A percentile compares a stretch with the other conserved stretches of the same genome.
phyloP scores from a whole-genome alignment of 1,140 invertebrate genomes.

The Nymphalis io region DNA sequence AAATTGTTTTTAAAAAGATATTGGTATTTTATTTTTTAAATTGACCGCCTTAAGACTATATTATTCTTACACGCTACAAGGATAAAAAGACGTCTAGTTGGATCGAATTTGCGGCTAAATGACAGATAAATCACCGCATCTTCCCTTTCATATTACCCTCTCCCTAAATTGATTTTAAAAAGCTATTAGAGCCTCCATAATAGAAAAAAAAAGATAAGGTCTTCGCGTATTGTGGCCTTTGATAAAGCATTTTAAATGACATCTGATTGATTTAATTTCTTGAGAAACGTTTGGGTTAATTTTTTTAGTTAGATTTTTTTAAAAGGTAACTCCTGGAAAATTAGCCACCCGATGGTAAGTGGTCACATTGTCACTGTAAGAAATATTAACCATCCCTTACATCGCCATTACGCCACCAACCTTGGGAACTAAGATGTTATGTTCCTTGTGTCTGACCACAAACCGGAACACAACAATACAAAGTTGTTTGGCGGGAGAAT shows the following conservation, averaged over 20 bases:
- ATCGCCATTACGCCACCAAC: too few species aligned
- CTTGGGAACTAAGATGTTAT: too few species aligned
- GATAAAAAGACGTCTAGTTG: conserved; percentile 19
- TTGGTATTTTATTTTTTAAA: too few species aligned
- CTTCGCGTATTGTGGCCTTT: not conserved
- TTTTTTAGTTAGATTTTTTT: not conserved
- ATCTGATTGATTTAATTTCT: not conserved
- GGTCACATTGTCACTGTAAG: too few species aligned
- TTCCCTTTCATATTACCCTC: not conserved
- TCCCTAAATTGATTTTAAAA: conserved; percentile 6
- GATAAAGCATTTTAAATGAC: not conserved
- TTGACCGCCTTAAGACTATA: not conserved
- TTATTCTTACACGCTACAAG: not conserved
- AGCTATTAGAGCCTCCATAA: not conserved
- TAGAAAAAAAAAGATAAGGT: not conserved
- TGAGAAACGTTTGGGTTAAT: not conserved
- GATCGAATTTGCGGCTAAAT: not conserved
- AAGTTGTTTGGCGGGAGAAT: too few species aligned
- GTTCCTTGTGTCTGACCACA: too few species aligned
- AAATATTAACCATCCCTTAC: too few species aligned
- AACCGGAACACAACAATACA: too few species aligned
- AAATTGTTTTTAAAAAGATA: too few species aligned
- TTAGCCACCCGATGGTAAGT: too few species aligned
- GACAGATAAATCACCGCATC: not conserved
- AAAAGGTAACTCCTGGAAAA: too few species aligned